A percentile compares a stretch with the other conserved stretches of the same genome.
Evolutionary conservation across 2,113 vertebrate genomes (phyloP).

Genomic region (Parotia lawesii): DNA sequence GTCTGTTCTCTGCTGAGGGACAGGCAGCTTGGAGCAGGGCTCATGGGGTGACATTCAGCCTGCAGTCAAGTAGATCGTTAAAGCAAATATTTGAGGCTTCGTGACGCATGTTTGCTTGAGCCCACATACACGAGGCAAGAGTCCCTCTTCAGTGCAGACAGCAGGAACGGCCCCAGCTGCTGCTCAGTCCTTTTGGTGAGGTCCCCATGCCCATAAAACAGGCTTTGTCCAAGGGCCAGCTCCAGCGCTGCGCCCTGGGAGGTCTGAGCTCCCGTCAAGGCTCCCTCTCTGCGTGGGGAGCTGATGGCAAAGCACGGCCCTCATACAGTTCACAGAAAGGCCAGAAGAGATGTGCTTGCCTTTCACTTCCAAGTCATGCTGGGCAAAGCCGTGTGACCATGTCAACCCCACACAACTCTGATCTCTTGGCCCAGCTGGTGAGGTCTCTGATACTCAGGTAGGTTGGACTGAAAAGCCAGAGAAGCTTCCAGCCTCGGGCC

Average conservation of each 20-base stretch:
- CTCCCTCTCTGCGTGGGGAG: background rate
- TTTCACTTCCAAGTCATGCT: background rate
- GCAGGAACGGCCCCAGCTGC: background rate
- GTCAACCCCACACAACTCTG: background rate
- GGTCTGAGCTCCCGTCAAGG: background rate
- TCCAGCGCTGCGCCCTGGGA: rapidly evolving
- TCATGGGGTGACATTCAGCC: background rate
- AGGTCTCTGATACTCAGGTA: background rate
- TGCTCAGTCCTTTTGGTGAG: background rate
- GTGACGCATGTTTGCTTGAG: background rate
- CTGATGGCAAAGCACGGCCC: background rate
- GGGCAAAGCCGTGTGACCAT: background rate
- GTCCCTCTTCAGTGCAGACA: background rate
- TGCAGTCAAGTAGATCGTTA: background rate
- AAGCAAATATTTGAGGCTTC: background rate
- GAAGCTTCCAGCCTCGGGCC: background rate
- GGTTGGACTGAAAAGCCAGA: background rate
- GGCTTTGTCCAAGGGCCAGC: background rate
- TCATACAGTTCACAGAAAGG: background rate
- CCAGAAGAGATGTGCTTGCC: background rate
- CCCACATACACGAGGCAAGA: background rate
- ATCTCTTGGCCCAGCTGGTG: background rate
- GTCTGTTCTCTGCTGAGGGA: background rate
- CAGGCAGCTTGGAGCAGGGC: background rate
- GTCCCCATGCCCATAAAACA: background rate